phyloP scores from a whole-genome alignment of 2,113 vertebrate genomes.

The Capreolus pygargus region DNA sequence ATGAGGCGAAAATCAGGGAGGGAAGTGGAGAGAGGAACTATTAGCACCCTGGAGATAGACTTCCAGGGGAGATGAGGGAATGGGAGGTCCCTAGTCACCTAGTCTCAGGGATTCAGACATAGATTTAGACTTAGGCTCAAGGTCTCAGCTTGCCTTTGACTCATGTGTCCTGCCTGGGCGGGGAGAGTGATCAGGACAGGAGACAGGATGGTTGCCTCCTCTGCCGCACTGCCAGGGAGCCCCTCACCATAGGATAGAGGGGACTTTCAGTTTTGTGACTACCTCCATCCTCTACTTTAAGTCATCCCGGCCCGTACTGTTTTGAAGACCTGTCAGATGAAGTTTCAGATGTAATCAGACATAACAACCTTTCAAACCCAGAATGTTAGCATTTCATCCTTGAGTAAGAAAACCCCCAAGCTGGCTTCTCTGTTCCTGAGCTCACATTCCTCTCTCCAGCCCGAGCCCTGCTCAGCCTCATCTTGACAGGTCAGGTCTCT shows the following conservation, averaged over 20 bases:
- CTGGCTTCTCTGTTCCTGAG: neutral
- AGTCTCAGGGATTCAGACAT: neutral
- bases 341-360: neutral
- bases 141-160: neutral
- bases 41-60: neutral
- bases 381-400: neutral
- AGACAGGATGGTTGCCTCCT: neutral
- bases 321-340: neutral
- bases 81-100: neutral
- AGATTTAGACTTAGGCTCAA: neutral
- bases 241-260: accelerated
- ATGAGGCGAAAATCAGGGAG: neutral
- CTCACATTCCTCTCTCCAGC: neutral
- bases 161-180: neutral
- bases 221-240: neutral
- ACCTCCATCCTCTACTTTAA: neutral
- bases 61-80: neutral
- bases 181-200: neutral
- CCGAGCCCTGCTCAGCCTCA: neutral
- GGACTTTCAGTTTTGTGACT: neutral
- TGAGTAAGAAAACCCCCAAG: neutral
- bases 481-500: constrained; percentile 1
- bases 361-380: neutral
- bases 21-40: neutral
- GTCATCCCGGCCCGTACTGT: neutral